These are phyloP conservation scores for Pheosia gnoma DNA, from an alignment of 2,888 invertebrate species.

Conservation along the genomic window DNA sequence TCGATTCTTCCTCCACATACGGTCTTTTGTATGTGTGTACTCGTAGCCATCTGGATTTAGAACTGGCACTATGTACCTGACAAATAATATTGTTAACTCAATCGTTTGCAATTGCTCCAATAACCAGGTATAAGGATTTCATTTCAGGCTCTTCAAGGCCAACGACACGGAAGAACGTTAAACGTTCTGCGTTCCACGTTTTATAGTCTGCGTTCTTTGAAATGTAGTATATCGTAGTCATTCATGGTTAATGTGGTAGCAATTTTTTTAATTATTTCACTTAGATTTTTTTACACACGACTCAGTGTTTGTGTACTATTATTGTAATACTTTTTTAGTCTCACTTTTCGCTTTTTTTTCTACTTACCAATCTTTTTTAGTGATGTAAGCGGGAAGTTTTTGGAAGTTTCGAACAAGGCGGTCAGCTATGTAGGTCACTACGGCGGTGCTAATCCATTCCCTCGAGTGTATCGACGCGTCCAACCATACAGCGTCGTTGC, in stretches of 20 bases:
- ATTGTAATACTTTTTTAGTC: too few relatives aligned
- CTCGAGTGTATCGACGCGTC: constrained; percentile 94
- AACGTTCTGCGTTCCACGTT: too few relatives aligned
- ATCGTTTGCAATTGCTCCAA: too few relatives aligned
- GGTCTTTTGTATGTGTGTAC: constrained; percentile 90
- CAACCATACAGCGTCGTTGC: constrained; percentile 88
- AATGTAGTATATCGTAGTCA: too few relatives aligned
- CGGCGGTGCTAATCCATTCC: constrained; percentile 94
- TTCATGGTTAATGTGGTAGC: too few relatives aligned
- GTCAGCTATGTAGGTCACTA: constrained; percentile 90
- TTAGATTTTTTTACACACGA: too few relatives aligned
- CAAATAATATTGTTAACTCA: constrained; percentile 12
- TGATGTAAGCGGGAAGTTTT: constrained; percentile 85
- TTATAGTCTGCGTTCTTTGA: too few relatives aligned
- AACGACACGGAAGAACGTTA: too few relatives aligned
- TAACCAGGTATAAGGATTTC: too few relatives aligned
- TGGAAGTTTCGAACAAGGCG: constrained; percentile 88
- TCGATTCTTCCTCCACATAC: constrained; percentile 93
- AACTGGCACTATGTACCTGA: constrained; percentile 88
- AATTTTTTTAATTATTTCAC: too few relatives aligned
- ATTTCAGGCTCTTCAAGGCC: too few relatives aligned
- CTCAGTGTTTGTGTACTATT: too few relatives aligned
- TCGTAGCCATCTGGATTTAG: constrained; percentile 96
- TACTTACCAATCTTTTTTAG: constrained; percentile 90
- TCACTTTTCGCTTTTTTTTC: not conserved